Evolutionary conservation across 2,113 vertebrate genomes (phyloP), one percentile per base, ranked within the genome.

Genomic region (Equus quagga): DNA sequence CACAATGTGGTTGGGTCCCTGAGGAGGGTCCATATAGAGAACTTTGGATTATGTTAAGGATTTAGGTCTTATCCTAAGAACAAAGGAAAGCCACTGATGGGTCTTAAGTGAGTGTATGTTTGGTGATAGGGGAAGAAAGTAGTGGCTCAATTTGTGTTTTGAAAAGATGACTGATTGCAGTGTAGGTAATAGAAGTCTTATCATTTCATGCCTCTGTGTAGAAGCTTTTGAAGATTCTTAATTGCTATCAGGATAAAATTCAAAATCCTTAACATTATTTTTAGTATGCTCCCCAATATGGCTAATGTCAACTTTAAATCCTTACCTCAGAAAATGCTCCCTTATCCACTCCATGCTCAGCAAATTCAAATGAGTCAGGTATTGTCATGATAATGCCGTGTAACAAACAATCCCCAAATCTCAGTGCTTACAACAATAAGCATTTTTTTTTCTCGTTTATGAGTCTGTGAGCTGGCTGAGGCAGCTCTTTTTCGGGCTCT

Each of bases 1-100:
- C 7, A 13, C 15, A 5, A 0, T 36, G n/a, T 67, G 2, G 2
- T 14, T n/a, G 28, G 28, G 12, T 1, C 24, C 8, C 26, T n/a
- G 62, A 92, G 56, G 1, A 3, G 62, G 24, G 3, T n/a, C n/a
- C n/a, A n/a, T n/a, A n/a, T n/a, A n/a, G n/a, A n/a, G n/a, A n/a
- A n/a, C n/a, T n/a, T n/a, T n/a, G n/a, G n/a, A n/a, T n/a, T n/a
- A n/a, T n/a, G n/a, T n/a, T n/a, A n/a, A n/a, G n/a, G n/a, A n/a
- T n/a, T n/a, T n/a, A n/a, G n/a, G n/a, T n/a, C n/a, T n/a, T n/a
- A n/a, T n/a, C n/a, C n/a, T n/a, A n/a, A n/a, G n/a, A n/a, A n/a
- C n/a, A n/a, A n/a, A n/a, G n/a, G n/a, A n/a, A n/a, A n/a, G n/a
- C n/a, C n/a, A n/a, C n/a, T n/a, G n/a, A n/a, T n/a, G n/a, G n/a